Conservation (phyloP, 2,797 vertebrate genomes). For the Poecile montanus region DNA sequence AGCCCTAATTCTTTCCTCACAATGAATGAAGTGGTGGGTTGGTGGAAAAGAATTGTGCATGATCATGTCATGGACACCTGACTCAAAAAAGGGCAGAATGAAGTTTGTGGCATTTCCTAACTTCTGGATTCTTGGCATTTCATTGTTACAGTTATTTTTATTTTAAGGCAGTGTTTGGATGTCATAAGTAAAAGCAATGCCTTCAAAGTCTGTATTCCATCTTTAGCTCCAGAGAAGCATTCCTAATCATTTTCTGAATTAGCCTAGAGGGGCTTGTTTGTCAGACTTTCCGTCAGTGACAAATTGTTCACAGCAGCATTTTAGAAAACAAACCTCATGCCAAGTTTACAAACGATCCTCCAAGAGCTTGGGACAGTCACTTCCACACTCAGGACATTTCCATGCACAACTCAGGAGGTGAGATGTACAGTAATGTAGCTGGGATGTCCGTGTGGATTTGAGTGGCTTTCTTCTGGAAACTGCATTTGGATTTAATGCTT, state of each 20-base stretch:
- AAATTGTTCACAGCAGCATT: constrained; percentile 20
- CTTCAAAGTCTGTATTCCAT: neutral
- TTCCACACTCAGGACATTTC: neutral
- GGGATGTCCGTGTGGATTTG: neutral
- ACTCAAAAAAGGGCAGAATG: neutral
- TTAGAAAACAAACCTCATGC: neutral
- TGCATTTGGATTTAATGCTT: constrained; percentile 5
- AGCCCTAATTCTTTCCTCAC: neutral
- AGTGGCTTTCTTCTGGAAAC: constrained; percentile 15
- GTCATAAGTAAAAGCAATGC: neutral
- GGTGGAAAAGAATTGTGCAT: neutral
- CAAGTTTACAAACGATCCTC: neutral
- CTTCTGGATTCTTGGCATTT: neutral
- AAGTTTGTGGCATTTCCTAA: neutral
- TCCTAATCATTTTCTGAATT: neutral
- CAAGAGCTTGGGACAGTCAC: neutral
- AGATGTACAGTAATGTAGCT: neutral
- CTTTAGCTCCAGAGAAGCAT: neutral
- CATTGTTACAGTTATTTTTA: neutral
- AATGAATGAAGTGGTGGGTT: neutral
- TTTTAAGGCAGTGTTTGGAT: neutral
- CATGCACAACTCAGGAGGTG: neutral
- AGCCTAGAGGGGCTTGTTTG: constrained; percentile 18
- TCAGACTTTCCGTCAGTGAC: neutral
- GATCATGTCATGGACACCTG: neutral